Base-by-base conservation (phyloP, 2,113 vertebrate species). In the Marmota monax region DNA sequence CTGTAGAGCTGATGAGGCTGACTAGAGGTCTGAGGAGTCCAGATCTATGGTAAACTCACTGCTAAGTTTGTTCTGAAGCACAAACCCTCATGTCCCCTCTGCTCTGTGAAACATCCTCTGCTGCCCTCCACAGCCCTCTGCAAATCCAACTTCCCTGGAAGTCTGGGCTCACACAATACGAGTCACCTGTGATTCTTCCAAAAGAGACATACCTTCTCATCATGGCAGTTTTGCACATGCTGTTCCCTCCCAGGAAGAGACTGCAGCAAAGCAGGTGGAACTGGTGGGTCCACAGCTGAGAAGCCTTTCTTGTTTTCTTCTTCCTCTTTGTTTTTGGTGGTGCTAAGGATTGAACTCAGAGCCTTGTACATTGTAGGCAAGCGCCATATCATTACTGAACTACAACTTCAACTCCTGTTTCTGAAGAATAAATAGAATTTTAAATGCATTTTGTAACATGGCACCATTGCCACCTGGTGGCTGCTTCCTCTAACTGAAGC, bases 401-500 rank as follows among this genome's bases (percentile, higher is more conserved):
- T 63, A 23, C 23, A 63, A 9, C 23, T 9, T 63, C 23, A 63
- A 27, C 61, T 10, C 76, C 10, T 1, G 16, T 58, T 63, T 56
- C 63, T 22, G 53, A 37, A 76, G 23, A 63, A 61, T 61, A 61
- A 63, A 10, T 61, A 61, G 61, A 61, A 6, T 0, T 45, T 84
- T 58, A 42, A 87, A 72, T 76, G 7, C 4, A 13, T 39, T 82
- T 90, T 78, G 27, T 86, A 73, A 76, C 32, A 13, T 11, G 69
- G 4, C 70, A 67, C 65, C 74, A 45, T 65, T 0, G 79, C 97
- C 92, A 70, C 56, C 97, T 96, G 23, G 76, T 92, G 95, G 87
- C 12, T 34, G 13, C 6, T 10, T 37, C 3, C 17, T 80, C 2
- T 27, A 87, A 85, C 20, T 93, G 79, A 22, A 74, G 67, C 39